These are phyloP conservation scores for Xyrichtys novacula DNA, from an alignment of 2,797 vertebrate species.

Conservation along the genomic window DNA sequence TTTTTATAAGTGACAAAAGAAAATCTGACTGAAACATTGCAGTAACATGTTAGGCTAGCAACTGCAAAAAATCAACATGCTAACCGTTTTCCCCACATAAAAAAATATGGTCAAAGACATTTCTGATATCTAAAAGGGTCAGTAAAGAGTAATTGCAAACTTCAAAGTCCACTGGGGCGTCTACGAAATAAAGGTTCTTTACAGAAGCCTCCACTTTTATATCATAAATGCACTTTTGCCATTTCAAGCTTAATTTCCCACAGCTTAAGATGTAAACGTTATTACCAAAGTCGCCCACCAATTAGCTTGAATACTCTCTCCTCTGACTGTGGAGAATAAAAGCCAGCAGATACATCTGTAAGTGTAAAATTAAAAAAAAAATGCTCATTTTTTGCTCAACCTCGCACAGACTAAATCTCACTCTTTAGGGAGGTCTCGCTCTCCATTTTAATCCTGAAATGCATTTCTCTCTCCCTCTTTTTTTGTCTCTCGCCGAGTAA, in stretches of 20 bases:
- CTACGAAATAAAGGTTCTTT: not conserved
- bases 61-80: too few relatives aligned
- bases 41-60: too few relatives aligned
- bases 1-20: too few relatives aligned
- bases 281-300: constrained; percentile 11
- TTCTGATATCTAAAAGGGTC: too few relatives aligned
- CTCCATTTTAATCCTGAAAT: constrained; percentile 76
- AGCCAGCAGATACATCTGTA: constrained; percentile 35
- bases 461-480: constrained; percentile 65
- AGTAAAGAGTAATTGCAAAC: too few relatives aligned
- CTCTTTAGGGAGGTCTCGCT: constrained; percentile 75
- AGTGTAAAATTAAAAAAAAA: constrained; percentile 34
- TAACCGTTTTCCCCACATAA: too few relatives aligned
- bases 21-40: too few relatives aligned
- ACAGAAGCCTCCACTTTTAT: not conserved
- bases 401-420: constrained; percentile 50
- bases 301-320: constrained; percentile 21
- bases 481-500: constrained; percentile 79
- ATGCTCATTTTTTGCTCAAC: constrained; percentile 46
- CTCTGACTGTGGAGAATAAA: constrained; percentile 13
- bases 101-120: too few relatives aligned
- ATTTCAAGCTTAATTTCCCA: not conserved
- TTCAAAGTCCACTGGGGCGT: not conserved
- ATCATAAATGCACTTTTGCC: not conserved
- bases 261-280: not conserved